These are phyloP conservation scores for Latrodectus geometricus DNA, from an alignment of 1,140 invertebrate genomes.

Conservation along the genomic window DNA sequence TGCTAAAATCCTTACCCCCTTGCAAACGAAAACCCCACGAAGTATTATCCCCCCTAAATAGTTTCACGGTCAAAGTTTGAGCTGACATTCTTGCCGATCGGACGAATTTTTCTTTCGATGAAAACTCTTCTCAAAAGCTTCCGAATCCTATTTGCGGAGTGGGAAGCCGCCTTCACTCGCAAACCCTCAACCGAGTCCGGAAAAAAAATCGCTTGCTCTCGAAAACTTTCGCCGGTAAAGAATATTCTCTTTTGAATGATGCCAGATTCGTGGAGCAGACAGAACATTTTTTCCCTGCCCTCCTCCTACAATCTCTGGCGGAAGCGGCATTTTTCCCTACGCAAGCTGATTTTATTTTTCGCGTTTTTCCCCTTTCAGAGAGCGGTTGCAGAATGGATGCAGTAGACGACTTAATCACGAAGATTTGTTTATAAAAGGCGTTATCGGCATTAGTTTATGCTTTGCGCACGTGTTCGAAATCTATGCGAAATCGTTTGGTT, in stretches of 20 bases:
- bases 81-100: conserved; percentile 68
- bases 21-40: conserved; percentile 95
- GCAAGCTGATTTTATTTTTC: background rate
- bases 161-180: background rate
- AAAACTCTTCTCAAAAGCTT: conserved; percentile 20
- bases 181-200: background rate
- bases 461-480: too few species aligned
- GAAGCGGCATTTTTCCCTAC: conserved; percentile 55
- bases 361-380: background rate
- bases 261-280: background rate
- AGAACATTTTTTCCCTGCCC: conserved; percentile 5
- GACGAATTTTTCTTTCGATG: background rate
- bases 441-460: conserved; percentile 8
- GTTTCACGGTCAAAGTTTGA: conserved; percentile 85
- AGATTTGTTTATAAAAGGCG: conserved; percentile 34
- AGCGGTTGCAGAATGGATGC: background rate
- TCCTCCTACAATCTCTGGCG: conserved; percentile 56
- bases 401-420: conserved; percentile 4
- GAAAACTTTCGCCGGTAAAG: conserved; percentile 12
- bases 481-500: too few species aligned
- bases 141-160: background rate
- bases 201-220: background rate
- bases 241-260: conserved; percentile 26
- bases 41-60: conserved; percentile 82
- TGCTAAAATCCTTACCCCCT: conserved; percentile 93